Evolutionary conservation across 37 sponge, comb jelly and placozoan genomes (phyloP), one percentile per base, ranked within the genome.

Genomic region (Cladorhizidae sp.): DNA sequence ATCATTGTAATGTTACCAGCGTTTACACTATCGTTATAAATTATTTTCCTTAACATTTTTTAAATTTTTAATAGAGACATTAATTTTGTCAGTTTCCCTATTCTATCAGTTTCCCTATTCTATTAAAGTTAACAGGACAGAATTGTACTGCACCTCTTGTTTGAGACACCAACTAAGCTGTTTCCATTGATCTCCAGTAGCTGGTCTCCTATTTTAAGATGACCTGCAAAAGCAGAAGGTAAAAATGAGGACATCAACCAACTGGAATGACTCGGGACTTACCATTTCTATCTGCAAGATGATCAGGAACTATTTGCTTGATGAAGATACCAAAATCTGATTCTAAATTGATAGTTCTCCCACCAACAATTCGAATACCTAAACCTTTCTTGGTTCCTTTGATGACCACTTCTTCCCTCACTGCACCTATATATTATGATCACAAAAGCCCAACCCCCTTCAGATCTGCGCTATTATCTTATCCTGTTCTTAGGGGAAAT

Each of bases 151-250:
- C 65, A 88, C 93, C 50, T 70, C 26, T 80, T 82, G 41, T 88
- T 88, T 3, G 93, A 92, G 0, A 92, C 86, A 61, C 82, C 89
- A 41, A 80, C 61, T 1, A 92, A 55, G 38, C 74, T 81, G 22
- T 11, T 71, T 26, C 89, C 93, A 78, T 92, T 92, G 3, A 74
- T 85, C 42, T 84, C 59, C 73, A 92, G 26, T 0, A 92, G 78
- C 62, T 92, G 88, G 35, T 92, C 93, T 64, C 93, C 93, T 73
- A 56, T 69, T 32, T 65, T 42, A 2, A 92, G 79, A 15, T 64
- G 80, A 40, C 93, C 93, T 92, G 64, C 20, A 28, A 2, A 5
- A 42, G 23, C 5, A 18, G n/a, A n/a, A n/a, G n/a, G n/a, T 52
- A 52, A 18, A 11, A 52, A 52, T 52, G 15, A 15, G 15, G 11